Conservation (phyloP, 2,113 vertebrate species). For the Arizona elegans region DNA sequence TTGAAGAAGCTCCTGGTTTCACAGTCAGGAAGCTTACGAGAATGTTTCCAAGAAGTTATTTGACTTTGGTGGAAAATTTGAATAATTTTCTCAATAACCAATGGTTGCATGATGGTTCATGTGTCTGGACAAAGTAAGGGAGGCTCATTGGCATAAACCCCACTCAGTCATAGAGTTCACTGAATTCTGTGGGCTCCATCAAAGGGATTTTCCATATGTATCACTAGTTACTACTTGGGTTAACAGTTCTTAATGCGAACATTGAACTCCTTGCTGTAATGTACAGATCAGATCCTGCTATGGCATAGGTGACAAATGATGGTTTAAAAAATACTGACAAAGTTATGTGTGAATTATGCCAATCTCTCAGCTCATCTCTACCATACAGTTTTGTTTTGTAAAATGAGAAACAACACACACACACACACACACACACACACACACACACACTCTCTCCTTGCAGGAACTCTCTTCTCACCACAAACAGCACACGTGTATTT, state of each 20-base stretch:
- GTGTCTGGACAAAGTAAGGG: background rate
- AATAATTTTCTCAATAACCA: background rate
- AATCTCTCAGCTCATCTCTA: background rate
- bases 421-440: too few relatives aligned
- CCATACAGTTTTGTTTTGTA: background rate
- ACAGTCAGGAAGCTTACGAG: background rate
- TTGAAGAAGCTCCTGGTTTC: background rate
- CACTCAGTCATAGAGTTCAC: background rate
- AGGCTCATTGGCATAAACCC: too few relatives aligned
- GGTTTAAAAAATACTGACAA: background rate
- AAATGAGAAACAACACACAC: background rate
- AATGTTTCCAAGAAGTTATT: background rate
- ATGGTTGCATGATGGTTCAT: background rate
- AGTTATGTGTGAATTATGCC: background rate
- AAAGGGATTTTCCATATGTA: background rate
- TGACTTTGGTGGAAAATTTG: background rate
- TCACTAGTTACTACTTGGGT: background rate
- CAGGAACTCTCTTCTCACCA: background rate
- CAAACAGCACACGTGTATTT: background rate
- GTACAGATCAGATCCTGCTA: background rate
- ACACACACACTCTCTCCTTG: too few relatives aligned
- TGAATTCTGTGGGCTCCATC: background rate
- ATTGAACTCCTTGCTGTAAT: background rate
- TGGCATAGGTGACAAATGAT: background rate
- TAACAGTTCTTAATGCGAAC: background rate